These are phyloP conservation scores for Aegypius monachus DNA, from an alignment of 2,113 vertebrate genomes.

Conservation along the genomic window DNA sequence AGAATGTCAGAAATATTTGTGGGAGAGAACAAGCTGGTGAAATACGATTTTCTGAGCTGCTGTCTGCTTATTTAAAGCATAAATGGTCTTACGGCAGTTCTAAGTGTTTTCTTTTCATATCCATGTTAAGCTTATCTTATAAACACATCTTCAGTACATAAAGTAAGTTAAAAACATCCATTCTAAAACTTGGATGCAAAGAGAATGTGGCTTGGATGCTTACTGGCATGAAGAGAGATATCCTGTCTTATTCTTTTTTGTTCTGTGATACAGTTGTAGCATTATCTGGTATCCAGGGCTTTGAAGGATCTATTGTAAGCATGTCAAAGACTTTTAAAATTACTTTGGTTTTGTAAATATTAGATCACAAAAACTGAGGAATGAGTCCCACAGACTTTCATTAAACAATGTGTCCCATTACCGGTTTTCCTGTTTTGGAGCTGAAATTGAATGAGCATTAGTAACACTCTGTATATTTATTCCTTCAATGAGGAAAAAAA, in stretches of 20 bases:
- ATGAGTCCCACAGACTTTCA: background rate
- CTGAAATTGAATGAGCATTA: background rate
- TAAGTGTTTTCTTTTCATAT: constrained; percentile 3
- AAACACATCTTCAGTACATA: background rate
- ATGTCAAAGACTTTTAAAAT: constrained; percentile 3
- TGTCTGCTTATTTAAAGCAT: constrained; percentile 17
- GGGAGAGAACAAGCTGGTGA: background rate
- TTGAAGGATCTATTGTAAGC: constrained; percentile 25
- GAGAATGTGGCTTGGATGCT: background rate
- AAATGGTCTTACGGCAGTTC: background rate
- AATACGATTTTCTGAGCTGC: background rate
- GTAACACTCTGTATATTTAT: background rate
- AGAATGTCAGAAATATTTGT: constrained; percentile 8
- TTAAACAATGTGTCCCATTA: background rate
- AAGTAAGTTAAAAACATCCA: background rate
- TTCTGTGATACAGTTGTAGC: background rate
- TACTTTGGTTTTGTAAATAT: constrained; percentile 4
- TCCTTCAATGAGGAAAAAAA: background rate
- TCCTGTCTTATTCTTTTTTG: constrained; percentile 8
- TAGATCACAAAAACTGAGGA: background rate
- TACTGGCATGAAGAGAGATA: constrained; percentile 5
- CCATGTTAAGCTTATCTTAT: background rate
- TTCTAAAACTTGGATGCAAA: background rate
- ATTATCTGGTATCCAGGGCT: constrained; percentile 11
- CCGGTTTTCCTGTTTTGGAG: background rate